Percentiles rank a stretch among this genome's conserved stretches.
Evolutionary conservation across 2,888 invertebrate species (phyloP).

Genomic region (Torymus texanus): DNA sequence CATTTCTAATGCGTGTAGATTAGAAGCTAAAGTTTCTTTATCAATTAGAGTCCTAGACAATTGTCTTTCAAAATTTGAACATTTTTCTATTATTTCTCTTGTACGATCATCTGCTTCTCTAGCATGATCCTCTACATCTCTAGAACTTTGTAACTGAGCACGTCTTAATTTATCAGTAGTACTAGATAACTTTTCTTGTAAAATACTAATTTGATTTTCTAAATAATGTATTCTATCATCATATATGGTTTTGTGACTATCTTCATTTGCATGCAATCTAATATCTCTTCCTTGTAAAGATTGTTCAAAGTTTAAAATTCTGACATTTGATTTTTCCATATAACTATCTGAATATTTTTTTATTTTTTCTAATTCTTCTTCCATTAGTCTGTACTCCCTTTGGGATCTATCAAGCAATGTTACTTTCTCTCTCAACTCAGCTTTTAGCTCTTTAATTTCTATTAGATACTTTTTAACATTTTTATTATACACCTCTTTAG

Average conservation of each 20-base stretch:
- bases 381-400: conserved; percentile 78
- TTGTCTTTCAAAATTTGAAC: conserved; percentile 66
- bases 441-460: conserved; percentile 78
- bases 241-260: conserved; percentile 55
- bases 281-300: conserved; percentile 63
- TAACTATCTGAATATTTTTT: conserved; percentile 61
- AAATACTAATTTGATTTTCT: conserved; percentile 62
- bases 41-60: conserved; percentile 66
- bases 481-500: conserved; percentile 79
- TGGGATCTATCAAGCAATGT: conserved; percentile 76
- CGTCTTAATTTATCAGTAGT: conserved; percentile 63
- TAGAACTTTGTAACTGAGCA: conserved; percentile 60
- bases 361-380: conserved; percentile 76
- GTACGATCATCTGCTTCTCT: conserved; percentile 65
- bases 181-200: conserved; percentile 63
- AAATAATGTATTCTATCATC: conserved; percentile 63
- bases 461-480: conserved; percentile 78
- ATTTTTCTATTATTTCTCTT: conserved; percentile 67
- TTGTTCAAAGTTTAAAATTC: conserved; percentile 64
- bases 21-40: conserved; percentile 78
- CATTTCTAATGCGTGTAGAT: conserved; percentile 78
- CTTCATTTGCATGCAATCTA: conserved; percentile 61
- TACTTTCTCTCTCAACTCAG: conserved; percentile 79
- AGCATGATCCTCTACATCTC: conserved; percentile 63
- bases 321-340: conserved; percentile 61